Percentiles rank a stretch among this genome's conserved stretches.
Evolutionary conservation across 2,797 vertebrate genomes (phyloP).

Genomic region (Helarctos malayanus): DNA sequence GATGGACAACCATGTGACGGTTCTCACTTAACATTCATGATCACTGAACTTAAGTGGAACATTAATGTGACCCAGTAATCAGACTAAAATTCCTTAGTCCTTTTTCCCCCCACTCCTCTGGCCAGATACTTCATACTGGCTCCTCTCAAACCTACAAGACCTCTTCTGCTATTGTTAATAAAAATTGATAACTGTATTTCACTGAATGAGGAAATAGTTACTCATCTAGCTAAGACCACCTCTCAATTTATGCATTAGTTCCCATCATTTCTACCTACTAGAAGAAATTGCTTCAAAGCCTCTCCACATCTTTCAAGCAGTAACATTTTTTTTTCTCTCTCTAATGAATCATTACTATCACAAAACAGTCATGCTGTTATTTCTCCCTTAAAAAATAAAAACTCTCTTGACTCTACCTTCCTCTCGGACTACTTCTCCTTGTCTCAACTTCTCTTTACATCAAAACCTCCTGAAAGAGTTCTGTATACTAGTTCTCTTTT

Average conservation of each 20-base stretch:
- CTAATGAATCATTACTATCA: not conserved
- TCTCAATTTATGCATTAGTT: not conserved
- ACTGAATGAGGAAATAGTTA: not conserved
- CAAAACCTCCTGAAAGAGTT: not conserved
- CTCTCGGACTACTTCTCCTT: not conserved
- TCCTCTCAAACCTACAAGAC: not conserved
- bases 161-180: not conserved
- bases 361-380: not conserved
- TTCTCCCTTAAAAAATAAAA: not conserved
- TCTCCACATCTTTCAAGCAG: not conserved
- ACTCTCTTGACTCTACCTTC: not conserved
- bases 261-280: not conserved
- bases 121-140: not conserved
- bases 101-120: not conserved
- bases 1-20: not conserved
- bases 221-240: not conserved
- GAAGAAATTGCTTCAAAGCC: not conserved
- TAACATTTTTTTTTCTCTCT: not conserved
- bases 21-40: not conserved
- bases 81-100: not conserved
- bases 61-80: not conserved
- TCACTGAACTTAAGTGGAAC: not conserved
- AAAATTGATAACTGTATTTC: not conserved
- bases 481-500: not conserved
- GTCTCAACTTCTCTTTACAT: not conserved